phyloP scores from a whole-genome alignment of 2,888 invertebrate species.

The Cryptus viduatorius region DNA sequence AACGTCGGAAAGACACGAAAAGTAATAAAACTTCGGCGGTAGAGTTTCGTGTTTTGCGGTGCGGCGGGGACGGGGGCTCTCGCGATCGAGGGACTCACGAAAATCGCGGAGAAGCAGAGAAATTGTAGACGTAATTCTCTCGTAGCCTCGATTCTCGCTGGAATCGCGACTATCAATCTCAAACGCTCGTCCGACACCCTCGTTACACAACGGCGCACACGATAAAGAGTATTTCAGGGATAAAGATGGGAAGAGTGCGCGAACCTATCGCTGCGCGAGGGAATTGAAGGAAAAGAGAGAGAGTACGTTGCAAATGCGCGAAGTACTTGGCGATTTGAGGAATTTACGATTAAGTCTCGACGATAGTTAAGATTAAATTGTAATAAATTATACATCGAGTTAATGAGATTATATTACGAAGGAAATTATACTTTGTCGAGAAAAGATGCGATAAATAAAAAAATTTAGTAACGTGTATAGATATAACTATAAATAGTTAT shows the following conservation, averaged over 20 bases:
- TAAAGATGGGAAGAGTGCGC: slow-evolving; percentile 38
- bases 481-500: too few species aligned
- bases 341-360: too few species aligned
- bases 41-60: not conserved
- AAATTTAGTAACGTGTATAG: too few species aligned
- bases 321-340: too few species aligned
- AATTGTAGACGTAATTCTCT: slow-evolving; percentile 5
- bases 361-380: too few species aligned
- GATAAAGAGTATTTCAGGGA: slow-evolving; percentile 46
- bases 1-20: not conserved
- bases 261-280: slow-evolving; percentile 11
- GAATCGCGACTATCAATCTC: slow-evolving; percentile 64
- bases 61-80: not conserved
- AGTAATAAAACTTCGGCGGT: not conserved
- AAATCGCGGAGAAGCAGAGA: not conserved
- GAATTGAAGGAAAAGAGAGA: slow-evolving; percentile 27
- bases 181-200: slow-evolving; percentile 60
- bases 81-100: not conserved
- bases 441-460: too few species aligned
- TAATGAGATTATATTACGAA: too few species aligned
- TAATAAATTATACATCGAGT: too few species aligned
- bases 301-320: not conserved
- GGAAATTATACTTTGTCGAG: too few species aligned
- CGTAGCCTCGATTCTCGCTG: slow-evolving; percentile 50
- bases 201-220: slow-evolving; percentile 48